Conservation (phyloP, 2,888 invertebrate genomes). For the Lepas anatifera region DNA sequence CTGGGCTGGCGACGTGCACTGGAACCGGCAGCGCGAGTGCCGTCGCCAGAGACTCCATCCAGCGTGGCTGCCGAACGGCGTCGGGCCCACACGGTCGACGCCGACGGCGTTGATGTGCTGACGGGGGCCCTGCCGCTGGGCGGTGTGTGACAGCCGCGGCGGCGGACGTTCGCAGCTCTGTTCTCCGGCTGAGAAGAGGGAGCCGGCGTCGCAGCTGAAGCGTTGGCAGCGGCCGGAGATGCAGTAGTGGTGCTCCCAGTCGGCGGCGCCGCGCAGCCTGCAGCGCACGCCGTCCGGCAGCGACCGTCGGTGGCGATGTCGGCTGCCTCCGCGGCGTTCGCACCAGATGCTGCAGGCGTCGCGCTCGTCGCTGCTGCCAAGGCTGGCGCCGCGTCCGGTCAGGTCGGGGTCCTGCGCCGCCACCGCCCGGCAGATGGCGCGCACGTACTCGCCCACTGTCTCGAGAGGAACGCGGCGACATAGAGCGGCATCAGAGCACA, state of each 20-base stretch:
- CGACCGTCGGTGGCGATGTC: background rate
- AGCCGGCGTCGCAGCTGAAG: background rate
- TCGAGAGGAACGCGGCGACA: constrained; percentile 57
- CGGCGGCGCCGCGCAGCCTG: background rate
- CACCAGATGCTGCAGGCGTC: constrained; percentile 5
- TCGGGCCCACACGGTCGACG: too few species aligned
- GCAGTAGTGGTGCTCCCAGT: background rate
- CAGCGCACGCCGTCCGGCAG: constrained; percentile 5
- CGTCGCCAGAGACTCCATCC: constrained; percentile 42
- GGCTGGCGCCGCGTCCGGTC: constrained; percentile 50
- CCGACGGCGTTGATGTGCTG: too few species aligned
- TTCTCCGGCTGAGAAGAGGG: background rate
- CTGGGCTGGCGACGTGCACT: constrained; percentile 47
- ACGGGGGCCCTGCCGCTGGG: background rate
- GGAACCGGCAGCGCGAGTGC: constrained; percentile 58
- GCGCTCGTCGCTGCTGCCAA: background rate
- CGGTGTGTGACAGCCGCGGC: background rate
- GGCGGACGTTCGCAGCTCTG: background rate
- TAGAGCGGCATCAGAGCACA: constrained; percentile 52
- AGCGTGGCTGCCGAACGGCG: too few species aligned
- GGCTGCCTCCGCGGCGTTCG: background rate
- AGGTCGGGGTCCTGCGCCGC: constrained; percentile 61
- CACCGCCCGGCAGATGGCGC: constrained; percentile 61
- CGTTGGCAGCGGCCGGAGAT: background rate
- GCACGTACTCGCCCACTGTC: constrained; percentile 62